These are phyloP conservation scores for Gobionotothen gibberifrons DNA, from an alignment of 2,797 vertebrate species.

Conservation along the genomic window DNA sequence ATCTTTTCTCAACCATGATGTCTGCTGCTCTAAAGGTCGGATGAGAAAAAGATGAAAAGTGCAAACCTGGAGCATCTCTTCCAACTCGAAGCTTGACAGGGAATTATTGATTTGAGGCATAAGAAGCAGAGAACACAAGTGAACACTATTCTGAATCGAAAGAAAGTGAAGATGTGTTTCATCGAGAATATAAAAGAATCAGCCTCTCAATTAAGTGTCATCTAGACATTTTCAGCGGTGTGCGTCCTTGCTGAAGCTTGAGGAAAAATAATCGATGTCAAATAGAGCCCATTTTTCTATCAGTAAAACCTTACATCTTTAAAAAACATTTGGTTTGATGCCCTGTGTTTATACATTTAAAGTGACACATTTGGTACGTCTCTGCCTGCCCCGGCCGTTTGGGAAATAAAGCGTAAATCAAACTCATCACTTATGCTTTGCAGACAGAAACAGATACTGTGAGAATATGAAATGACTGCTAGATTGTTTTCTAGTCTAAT, in stretches of 20 bases:
- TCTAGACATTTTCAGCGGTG: not conserved
- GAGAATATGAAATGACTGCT: conserved; percentile 12
- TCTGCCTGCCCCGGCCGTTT: not conserved
- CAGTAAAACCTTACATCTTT: not conserved
- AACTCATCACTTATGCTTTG: not conserved
- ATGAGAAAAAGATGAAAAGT: conserved; percentile 60
- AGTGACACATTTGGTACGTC: not conserved
- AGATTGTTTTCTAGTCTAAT: not conserved
- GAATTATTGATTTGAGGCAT: conserved; percentile 62
- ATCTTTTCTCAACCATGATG: conserved; percentile 69
- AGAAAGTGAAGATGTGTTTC: conserved; percentile 8
- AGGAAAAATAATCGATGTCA: not conserved
- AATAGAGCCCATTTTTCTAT: not conserved
- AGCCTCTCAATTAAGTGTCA: not conserved
- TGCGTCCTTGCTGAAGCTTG: not conserved
- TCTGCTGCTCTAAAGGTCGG: conserved; percentile 75
- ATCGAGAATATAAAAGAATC: not conserved
- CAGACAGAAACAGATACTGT: not conserved
- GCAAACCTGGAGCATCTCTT: conserved; percentile 47
- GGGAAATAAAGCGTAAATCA: conserved; percentile 34
- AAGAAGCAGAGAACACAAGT: conserved; percentile 31
- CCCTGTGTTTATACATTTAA: not conserved
- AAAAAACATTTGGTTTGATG: conserved; percentile 12
- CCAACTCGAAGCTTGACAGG: conserved; percentile 43
- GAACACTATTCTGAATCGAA: conserved; percentile 10